A percentile compares a stretch with the other conserved stretches of the same genome.
Evolutionary conservation across 1,140 invertebrate genomes (phyloP).

Genomic region (Asobara japonica): DNA sequence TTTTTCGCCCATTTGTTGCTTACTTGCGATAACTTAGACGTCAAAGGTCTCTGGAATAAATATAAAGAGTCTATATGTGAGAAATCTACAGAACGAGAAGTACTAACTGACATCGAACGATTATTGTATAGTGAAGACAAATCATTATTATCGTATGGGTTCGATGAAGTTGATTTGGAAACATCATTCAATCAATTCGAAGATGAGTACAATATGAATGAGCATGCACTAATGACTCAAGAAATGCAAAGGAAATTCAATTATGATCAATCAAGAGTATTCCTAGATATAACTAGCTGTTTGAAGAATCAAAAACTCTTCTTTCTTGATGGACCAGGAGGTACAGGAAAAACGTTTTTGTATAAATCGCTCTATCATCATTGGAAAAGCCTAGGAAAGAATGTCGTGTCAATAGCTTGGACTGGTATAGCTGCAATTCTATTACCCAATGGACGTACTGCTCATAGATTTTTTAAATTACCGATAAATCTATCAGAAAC

Average conservation of each 20-base stretch:
- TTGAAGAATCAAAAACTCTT: constrained; percentile 16
- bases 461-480: neutral
- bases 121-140: neutral
- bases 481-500: neutral
- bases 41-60: neutral
- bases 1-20: neutral
- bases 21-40: neutral
- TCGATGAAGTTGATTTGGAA: neutral
- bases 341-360: constrained; percentile 3
- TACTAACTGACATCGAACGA: neutral
- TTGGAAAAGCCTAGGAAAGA: neutral
- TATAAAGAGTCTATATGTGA: neutral
- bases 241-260: neutral
- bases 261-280: constrained; percentile 10
- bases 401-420: neutral
- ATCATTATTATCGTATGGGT: neutral
- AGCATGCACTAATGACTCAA: neutral
- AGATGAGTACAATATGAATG: neutral
- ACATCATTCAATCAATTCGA: neutral
- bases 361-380: neutral
- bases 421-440: neutral
- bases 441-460: neutral
- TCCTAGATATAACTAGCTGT: constrained; percentile 1
- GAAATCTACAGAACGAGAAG: neutral
- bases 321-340: constrained; percentile 41